A percentile compares a stretch with the other conserved stretches of the same genome.
phyloP scores from a whole-genome alignment of 2,797 vertebrate species.

The Lycodopsis pacificus region DNA sequence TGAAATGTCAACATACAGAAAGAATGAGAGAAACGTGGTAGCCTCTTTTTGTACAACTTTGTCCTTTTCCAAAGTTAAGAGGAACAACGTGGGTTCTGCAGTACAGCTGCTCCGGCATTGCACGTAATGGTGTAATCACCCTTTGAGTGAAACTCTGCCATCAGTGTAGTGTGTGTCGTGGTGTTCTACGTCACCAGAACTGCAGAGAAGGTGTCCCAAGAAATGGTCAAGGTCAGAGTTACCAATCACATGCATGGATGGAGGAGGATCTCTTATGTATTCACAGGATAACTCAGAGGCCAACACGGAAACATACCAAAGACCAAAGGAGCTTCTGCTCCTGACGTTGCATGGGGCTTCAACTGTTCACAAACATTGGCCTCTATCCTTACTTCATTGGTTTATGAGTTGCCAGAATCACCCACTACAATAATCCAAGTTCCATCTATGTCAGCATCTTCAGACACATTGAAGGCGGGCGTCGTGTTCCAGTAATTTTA shows the following conservation, averaged over 20 bases:
- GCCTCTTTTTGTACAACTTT: conserved; percentile 50
- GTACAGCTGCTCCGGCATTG: conserved; percentile 25
- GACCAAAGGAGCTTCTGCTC: conserved; percentile 52
- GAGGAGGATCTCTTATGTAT: conserved; percentile 74
- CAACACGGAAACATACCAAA: conserved; percentile 49
- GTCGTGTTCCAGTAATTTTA: conserved; percentile 48
- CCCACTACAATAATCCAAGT: conserved; percentile 43
- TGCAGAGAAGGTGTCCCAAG: conserved; percentile 66
- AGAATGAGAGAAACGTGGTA: conserved; percentile 51
- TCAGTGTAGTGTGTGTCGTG: conserved; percentile 55
- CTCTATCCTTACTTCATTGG: conserved; percentile 11
- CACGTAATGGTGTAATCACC: conserved; percentile 68
- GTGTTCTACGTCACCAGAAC: conserved; percentile 75
- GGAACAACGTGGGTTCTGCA: conserved; percentile 34
- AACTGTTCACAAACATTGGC: conserved; percentile 41
- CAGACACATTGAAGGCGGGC: conserved; percentile 43
- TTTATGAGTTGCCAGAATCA: conserved; percentile 42
- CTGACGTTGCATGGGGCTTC: conserved; percentile 52
- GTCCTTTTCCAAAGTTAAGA: conserved; percentile 41
- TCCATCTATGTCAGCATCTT: conserved; percentile 55
- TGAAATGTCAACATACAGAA: conserved; percentile 53
- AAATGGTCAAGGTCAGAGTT: conserved; percentile 82
- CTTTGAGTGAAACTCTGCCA: conserved; percentile 69
- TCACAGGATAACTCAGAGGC: conserved; percentile 63
- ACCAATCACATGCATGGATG: conserved; percentile 83